Percentiles rank a stretch among this genome's conserved stretches.
Evolutionary conservation across 2,888 invertebrate species (phyloP).

Genomic region (Cosmia trapezina): DNA sequence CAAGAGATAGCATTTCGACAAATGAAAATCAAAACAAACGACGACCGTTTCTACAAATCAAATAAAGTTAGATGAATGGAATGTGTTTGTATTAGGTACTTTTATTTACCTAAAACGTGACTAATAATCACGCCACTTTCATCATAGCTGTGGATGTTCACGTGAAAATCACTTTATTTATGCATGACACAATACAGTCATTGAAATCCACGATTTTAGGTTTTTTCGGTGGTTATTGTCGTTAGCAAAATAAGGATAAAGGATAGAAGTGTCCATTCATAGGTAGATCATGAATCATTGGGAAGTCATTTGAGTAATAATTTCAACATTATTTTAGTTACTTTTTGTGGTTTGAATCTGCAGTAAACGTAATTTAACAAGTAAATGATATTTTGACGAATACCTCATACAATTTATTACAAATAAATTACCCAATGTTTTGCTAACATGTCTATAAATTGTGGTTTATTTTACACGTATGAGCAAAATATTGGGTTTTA

Average conservation of each 20-base stretch:
- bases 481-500: too few relatives aligned
- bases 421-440: not conserved
- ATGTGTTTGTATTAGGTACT: constrained; percentile 21
- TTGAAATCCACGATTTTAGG: not conserved
- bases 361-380: not conserved
- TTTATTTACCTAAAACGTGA: constrained; percentile 21
- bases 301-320: not conserved
- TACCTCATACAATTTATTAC: not conserved
- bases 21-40: constrained; percentile 23
- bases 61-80: constrained; percentile 20
- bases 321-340: constrained; percentile 18
- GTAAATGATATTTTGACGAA: constrained; percentile 17
- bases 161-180: constrained; percentile 19
- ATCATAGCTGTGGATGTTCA: not conserved
- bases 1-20: constrained; percentile 18
- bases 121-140: not conserved
- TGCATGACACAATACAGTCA: constrained; percentile 21
- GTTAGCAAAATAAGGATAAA: constrained; percentile 9
- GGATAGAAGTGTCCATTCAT: not conserved
- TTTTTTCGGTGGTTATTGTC: not conserved
- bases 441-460: too few relatives aligned
- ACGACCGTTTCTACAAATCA: not conserved
- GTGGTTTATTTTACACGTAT: too few relatives aligned
- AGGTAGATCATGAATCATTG: constrained; percentile 16
- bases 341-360: not conserved